phyloP scores from a whole-genome alignment of 2,797 vertebrate genomes.

The Cercopithecus mitis region DNA sequence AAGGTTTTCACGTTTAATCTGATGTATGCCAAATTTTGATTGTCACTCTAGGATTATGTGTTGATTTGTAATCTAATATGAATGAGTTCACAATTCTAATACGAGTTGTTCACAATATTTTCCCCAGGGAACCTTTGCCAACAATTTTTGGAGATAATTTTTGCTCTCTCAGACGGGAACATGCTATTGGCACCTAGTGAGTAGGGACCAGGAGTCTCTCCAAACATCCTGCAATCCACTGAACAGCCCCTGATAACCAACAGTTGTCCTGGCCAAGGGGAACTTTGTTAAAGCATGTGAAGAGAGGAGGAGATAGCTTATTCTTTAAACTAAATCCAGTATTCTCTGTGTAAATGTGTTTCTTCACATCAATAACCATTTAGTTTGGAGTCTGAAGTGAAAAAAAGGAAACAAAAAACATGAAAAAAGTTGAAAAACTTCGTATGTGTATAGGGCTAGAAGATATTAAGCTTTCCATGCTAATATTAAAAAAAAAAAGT shows the following conservation, averaged over 20 bases:
- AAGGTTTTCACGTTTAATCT: not conserved
- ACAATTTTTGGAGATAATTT: not conserved
- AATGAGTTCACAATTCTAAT: too few species aligned
- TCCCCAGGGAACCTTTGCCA: not conserved
- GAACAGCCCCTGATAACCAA: not conserved
- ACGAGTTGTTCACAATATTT: not conserved
- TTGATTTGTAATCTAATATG: not conserved
- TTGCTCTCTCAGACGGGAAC: not conserved
- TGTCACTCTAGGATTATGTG: not conserved
- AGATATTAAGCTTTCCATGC: not conserved
- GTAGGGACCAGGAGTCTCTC: not conserved
- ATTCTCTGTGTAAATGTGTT: not conserved
- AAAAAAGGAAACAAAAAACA: not conserved
- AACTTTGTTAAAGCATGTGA: not conserved
- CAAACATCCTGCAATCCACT: not conserved
- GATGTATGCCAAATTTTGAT: not conserved
- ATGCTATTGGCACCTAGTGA: not conserved
- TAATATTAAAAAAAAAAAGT: not conserved
- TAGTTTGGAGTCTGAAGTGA: not conserved
- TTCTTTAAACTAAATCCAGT: not conserved
- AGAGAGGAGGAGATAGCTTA: not conserved
- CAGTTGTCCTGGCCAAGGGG: not conserved
- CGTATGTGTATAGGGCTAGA: not conserved
- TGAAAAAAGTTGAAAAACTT: not conserved
- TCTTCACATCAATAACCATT: not conserved